phyloP scores from a whole-genome alignment of 2,113 vertebrate species.

The Chinchilla lanigera region DNA sequence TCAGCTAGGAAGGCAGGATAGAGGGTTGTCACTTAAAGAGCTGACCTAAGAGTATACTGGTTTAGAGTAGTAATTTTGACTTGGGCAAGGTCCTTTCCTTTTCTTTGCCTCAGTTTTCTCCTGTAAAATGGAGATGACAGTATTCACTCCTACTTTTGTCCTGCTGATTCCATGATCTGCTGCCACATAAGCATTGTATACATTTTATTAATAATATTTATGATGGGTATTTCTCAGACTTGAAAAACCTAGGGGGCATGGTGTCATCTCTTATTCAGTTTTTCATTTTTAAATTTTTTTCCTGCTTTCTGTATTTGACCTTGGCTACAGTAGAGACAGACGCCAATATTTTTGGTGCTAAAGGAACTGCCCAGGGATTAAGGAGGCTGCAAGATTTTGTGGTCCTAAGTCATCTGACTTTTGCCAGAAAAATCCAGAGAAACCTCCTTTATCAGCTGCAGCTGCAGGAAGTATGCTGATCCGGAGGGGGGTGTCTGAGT shows the following conservation, averaged over 20 bases:
- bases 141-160: background rate
- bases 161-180: background rate
- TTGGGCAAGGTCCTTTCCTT: background rate
- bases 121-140: background rate
- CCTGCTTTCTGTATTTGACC: background rate
- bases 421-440: conserved; percentile 26
- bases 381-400: background rate
- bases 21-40: background rate
- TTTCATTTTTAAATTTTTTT: background rate
- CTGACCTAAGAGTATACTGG: background rate
- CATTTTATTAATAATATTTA: background rate
- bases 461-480: conserved; percentile 2
- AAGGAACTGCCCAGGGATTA: background rate
- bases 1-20: background rate
- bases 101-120: background rate
- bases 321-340: background rate
- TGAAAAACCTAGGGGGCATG: background rate
- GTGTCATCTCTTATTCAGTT: background rate
- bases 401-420: background rate
- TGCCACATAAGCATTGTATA: rapidly evolving
- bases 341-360: background rate
- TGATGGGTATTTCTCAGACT: background rate
- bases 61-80: background rate
- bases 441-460: background rate
- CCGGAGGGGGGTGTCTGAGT: background rate